phyloP scores from a whole-genome alignment of 2,113 vertebrate species.

The Antennarius striatus region DNA sequence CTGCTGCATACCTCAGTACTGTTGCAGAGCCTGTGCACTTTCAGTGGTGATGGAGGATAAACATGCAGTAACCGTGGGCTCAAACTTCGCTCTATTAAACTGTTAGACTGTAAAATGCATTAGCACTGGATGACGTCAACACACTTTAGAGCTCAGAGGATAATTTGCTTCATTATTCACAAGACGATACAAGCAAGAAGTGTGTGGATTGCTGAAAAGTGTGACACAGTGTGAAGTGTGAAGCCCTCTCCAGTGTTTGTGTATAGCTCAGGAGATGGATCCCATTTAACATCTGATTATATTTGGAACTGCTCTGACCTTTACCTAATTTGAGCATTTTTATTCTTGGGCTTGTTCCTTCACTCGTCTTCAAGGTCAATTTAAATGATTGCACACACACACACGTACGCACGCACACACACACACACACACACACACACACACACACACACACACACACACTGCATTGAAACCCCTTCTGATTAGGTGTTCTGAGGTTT shows the following conservation, averaged over 20 bases:
- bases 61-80: no score
- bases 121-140: no score
- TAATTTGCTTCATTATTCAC: no score
- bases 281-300: slow-evolving; percentile 22
- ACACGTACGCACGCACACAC: no score
- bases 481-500: not conserved
- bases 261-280: not conserved
- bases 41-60: no score
- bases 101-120: no score
- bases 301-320: slow-evolving; percentile 35
- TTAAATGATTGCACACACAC: slow-evolving; percentile 1
- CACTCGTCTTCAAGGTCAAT: slow-evolving; percentile 30
- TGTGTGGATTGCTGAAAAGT: no score
- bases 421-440: no score
- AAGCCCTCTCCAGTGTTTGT: not conserved
- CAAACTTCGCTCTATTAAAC: no score
- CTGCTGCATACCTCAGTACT: not conserved
- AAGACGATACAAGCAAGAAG: no score
- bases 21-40: no score
- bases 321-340: slow-evolving; percentile 32
- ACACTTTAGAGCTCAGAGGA: not conserved
- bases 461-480: not conserved
- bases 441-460: not conserved
- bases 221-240: slow-evolving; percentile 11
- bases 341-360: not conserved